Conservation (phyloP, 2,113 vertebrate species). For the Scalopus aquaticus region DNA sequence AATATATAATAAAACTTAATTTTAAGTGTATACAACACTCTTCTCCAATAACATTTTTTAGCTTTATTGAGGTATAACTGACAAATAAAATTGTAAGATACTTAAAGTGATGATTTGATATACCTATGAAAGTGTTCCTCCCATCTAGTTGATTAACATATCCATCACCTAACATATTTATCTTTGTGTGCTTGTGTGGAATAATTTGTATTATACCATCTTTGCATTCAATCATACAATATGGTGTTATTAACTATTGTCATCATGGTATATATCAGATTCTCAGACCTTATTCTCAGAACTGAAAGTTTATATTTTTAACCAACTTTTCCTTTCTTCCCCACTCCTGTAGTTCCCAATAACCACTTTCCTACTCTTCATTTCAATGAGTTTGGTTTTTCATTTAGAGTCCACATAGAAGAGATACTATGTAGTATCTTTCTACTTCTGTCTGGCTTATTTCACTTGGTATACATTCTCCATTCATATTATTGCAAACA, state of each 20-base stretch:
- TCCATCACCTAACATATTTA: neutral
- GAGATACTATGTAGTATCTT: neutral
- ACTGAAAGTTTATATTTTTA: neutral
- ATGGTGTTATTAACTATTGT: neutral
- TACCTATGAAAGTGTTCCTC: neutral
- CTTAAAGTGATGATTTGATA: neutral
- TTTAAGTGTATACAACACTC: neutral
- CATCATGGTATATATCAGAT: neutral
- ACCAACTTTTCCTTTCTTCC: neutral
- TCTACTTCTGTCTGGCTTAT: neutral
- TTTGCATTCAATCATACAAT: neutral
- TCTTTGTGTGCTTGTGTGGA: neutral
- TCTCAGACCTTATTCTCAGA: neutral
- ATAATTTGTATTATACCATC: neutral
- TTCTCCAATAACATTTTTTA: neutral
- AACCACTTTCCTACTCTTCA: neutral
- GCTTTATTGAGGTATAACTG: neutral
- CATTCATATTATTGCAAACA: neutral
- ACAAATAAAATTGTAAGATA: neutral
- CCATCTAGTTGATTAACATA: neutral
- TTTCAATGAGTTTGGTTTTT: neutral
- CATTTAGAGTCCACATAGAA: neutral
- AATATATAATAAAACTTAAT: neutral
- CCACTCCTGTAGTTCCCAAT: neutral
- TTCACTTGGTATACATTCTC: neutral